Evolutionary conservation across 2,797 vertebrate genomes (phyloP).

Genomic region (Stomatorhinus walkeri): DNA sequence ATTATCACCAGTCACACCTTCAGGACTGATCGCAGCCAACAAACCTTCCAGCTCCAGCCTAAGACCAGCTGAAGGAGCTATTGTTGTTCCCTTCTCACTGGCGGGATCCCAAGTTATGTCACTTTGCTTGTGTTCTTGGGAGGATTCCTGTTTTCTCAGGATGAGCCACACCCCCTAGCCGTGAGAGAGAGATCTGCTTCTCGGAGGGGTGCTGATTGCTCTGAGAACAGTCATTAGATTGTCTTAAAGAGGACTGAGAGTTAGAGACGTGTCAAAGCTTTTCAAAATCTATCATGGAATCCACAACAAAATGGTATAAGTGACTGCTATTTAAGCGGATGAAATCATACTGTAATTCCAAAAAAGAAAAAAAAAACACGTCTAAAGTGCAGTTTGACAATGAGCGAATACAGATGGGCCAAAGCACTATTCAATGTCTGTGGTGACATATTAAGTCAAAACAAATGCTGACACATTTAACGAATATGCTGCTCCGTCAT

Average conservation of each 20-base stretch:
- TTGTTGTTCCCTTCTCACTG: not conserved
- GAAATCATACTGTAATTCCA: not conserved
- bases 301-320: not conserved
- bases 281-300: not conserved
- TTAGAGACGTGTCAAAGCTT: not conserved
- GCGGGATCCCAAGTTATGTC: not conserved
- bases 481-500: not conserved
- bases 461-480: not conserved
- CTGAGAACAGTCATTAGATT: not conserved
- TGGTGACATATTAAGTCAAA: not conserved
- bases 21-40: not conserved
- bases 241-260: not conserved
- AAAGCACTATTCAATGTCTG: not conserved
- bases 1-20: not conserved
- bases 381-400: not conserved
- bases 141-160: not conserved
- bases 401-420: not conserved
- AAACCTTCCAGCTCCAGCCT: not conserved
- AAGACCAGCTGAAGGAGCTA: not conserved
- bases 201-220: not conserved
- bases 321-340: not conserved
- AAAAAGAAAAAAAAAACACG: not conserved
- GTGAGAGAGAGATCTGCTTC: not conserved
- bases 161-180: not conserved
- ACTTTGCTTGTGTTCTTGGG: slow-evolving; percentile 1